These are phyloP conservation scores for Huso huso DNA, from an alignment of 2,797 vertebrate genomes.

Conservation along the genomic window DNA sequence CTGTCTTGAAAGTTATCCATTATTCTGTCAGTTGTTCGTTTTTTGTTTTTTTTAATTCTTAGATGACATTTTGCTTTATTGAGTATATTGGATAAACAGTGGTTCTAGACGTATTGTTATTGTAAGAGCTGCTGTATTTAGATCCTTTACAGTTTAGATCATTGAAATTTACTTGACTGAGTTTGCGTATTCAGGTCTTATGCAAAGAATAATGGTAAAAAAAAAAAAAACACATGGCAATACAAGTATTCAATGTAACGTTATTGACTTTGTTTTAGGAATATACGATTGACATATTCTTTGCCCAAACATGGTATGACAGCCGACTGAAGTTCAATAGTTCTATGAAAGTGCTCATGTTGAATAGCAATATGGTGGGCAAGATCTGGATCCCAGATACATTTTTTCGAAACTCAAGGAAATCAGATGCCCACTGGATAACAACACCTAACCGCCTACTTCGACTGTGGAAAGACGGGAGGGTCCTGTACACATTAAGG, in stretches of 20 bases:
- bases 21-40: too few relatives aligned
- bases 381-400: conserved; percentile 98
- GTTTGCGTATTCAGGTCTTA: too few relatives aligned
- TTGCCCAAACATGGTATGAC: conserved; percentile 94
- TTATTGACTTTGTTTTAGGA: conserved; percentile 50
- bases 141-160: too few relatives aligned
- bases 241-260: too few relatives aligned
- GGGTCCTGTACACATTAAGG: conserved; percentile 89
- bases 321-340: conserved; percentile 91
- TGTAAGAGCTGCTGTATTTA: too few relatives aligned
- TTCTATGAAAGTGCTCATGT: conserved; percentile 87
- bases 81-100: too few relatives aligned
- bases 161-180: too few relatives aligned
- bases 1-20: too few relatives aligned
- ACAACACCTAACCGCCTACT: conserved; percentile 91
- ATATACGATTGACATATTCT: conserved; percentile 96
- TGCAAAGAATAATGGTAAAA: neutral
- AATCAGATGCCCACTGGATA: conserved; percentile 95
- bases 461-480: conserved; percentile 83
- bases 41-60: too few relatives aligned
- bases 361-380: conserved; percentile 96
- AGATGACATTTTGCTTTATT: too few relatives aligned
- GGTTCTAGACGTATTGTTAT: too few relatives aligned
- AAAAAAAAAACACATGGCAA: neutral
- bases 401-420: conserved; percentile 91